Conservation (phyloP, 2,888 invertebrate species). For the Asteroscopus sphinx region DNA sequence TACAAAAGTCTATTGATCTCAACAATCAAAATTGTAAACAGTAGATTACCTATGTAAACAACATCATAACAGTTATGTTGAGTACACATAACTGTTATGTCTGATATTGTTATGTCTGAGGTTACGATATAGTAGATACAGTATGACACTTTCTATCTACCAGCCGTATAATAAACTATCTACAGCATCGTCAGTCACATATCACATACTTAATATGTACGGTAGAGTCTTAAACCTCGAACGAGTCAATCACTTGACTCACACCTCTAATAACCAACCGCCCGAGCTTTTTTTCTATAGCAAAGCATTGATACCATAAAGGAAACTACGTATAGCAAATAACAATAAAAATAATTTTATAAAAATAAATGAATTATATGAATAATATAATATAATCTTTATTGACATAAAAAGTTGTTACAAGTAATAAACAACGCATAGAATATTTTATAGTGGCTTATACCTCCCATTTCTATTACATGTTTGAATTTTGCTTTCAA, state of each 20-base stretch:
- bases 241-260: slow-evolving; percentile 18
- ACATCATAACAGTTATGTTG: slow-evolving; percentile 1
- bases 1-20: not conserved
- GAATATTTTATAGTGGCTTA: no score
- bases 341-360: not conserved
- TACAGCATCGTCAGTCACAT: not conserved
- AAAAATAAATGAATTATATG: not conserved
- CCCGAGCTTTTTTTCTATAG: not conserved
- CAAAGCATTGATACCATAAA: not conserved
- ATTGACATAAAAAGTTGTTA: no score
- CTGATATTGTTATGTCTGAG: slow-evolving; percentile 1
- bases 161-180: not conserved
- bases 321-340: not conserved
- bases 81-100: slow-evolving; percentile 3
- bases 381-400: not conserved
- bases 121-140: slow-evolving; percentile 13
- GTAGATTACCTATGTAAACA: slow-evolving; percentile 1
- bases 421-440: no score
- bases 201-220: slow-evolving; percentile 23
- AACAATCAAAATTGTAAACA: not conserved
- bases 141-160: slow-evolving; percentile 30
- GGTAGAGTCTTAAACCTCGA: slow-evolving; percentile 4
- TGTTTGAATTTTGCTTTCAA: no score
- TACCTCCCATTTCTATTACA: no score
- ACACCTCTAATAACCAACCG: slow-evolving; percentile 4